phyloP scores from a whole-genome alignment of 1,140 invertebrate species.

The Dendrolimus punctatus region DNA sequence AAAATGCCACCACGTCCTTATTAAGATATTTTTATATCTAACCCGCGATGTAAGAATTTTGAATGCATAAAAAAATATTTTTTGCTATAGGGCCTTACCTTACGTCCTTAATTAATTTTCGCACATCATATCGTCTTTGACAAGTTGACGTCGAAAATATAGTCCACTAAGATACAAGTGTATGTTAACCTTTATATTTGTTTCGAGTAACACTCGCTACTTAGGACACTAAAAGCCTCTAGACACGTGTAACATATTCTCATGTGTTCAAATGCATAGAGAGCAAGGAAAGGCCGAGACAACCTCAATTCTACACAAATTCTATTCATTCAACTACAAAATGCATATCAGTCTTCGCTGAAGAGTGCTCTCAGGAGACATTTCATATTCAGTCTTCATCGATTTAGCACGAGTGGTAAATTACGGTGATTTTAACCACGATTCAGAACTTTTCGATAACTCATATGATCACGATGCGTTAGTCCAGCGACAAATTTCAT shows the following conservation, averaged over 20 bases:
- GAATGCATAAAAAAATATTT: slow-evolving; percentile 71
- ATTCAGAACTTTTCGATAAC: too few relatives aligned
- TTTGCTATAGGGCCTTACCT: slow-evolving; percentile 68
- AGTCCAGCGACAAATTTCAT: too few relatives aligned
- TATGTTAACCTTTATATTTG: slow-evolving; percentile 33
- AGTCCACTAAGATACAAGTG: slow-evolving; percentile 44
- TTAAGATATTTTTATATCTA: slow-evolving; percentile 15
- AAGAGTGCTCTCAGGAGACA: slow-evolving; percentile 22
- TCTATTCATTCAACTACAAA: slow-evolving; percentile 41
- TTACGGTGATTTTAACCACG: slow-evolving; percentile 1
- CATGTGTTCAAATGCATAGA: slow-evolving; percentile 55
- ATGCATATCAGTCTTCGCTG: slow-evolving; percentile 42
- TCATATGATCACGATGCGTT: too few relatives aligned
- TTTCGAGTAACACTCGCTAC: slow-evolving; percentile 40
- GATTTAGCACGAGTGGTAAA: slow-evolving; percentile 20
- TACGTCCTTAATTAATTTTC: slow-evolving; percentile 67
- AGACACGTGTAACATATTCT: background rate
- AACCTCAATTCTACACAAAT: slow-evolving; percentile 30
- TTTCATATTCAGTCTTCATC: slow-evolving; percentile 35
- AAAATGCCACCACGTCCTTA: background rate
- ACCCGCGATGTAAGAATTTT: slow-evolving; percentile 59
- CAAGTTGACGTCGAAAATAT: slow-evolving; percentile 56
- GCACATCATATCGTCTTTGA: slow-evolving; percentile 65
- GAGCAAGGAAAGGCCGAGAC: slow-evolving; percentile 48
- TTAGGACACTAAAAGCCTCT: background rate